Evolutionary conservation across 30 jellyfish, hydroid and myxozoan species (phyloP), one percentile per base, ranked within the genome.

Genomic region (Aurelia sp.): DNA sequence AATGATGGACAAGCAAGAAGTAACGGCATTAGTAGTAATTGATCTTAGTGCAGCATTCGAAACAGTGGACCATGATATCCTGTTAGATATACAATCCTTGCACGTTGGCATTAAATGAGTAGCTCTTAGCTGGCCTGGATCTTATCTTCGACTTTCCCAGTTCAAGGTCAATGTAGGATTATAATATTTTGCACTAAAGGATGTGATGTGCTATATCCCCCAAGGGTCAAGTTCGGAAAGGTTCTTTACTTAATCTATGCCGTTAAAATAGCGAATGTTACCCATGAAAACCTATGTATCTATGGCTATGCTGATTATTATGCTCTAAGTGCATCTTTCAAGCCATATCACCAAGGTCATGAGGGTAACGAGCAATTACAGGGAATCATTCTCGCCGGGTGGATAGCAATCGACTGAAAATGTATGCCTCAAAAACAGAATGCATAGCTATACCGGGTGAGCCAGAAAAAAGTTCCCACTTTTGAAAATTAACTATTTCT

Each of bases 241-340:
- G 91, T 81, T 81, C 83, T 66, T 55, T 81, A 65, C 83, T 50
- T 81, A 66, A 66, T 81, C 82, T 48, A 81, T 81, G 91, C 84
- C 77, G 67, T 78, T 81, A 68, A 78, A 62, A 81, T 81, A 81
- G 84, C 91, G 69, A 68, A 67, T 68, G 9, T 81, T 22, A 67
- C 67, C 77, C 91, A 78, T 68, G 76, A 67, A 67, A 68, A 65
- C 90, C 84, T 81, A 55, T 77, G 55, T 50, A 65, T 81, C 84
- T 81, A 81, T 81, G 91, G 91, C 50, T 67, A 81, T 47, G 90
- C 81, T 65, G 90, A 65, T 80, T 81, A 80, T 64, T 72, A 80
- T 80, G 91, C 91, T 68, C 67, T 81, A 3, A 81, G 91, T 66
- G 67, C 91, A 53, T 66, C 91, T 78, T 78, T 78, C 89, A 78